phyloP scores from a whole-genome alignment of 2,888 invertebrate species.

The Drosophila infuscata region DNA sequence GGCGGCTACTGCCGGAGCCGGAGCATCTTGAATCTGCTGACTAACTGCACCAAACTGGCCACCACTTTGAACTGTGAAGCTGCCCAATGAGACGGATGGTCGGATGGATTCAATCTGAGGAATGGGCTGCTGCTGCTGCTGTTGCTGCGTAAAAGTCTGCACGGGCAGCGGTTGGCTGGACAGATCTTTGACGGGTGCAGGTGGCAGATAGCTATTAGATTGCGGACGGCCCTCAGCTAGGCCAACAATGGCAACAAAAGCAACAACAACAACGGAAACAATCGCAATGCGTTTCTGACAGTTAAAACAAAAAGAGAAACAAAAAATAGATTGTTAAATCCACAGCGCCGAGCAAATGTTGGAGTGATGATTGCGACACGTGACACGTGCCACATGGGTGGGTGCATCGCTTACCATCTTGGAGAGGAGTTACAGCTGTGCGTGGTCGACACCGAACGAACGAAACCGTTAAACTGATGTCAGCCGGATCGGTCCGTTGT shows the following conservation, averaged over 20 bases:
- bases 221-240: slow-evolving; percentile 59
- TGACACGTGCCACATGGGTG: slow-evolving; percentile 30
- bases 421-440: slow-evolving; percentile 60
- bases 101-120: slow-evolving; percentile 69
- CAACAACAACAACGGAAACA: slow-evolving; percentile 41
- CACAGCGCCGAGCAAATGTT: slow-evolving; percentile 18
- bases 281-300: slow-evolving; percentile 67
- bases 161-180: slow-evolving; percentile 19
- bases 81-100: slow-evolving; percentile 72
- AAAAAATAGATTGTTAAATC: slow-evolving; percentile 7
- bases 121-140: slow-evolving; percentile 31
- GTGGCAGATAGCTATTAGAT: slow-evolving; percentile 65
- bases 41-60: slow-evolving; percentile 21
- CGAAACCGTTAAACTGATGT: slow-evolving; percentile 77
- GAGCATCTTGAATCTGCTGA: slow-evolving; percentile 27
- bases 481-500: slow-evolving; percentile 45
- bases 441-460: slow-evolving; percentile 69
- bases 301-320: slow-evolving; percentile 20
- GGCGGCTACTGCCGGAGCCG: slow-evolving; percentile 24
- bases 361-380: slow-evolving; percentile 12
- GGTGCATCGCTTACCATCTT: slow-evolving; percentile 75
- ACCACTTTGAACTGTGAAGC: slow-evolving; percentile 63
- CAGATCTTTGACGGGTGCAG: slow-evolving; percentile 43
- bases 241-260: slow-evolving; percentile 48
- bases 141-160: slow-evolving; percentile 39